Evolutionary conservation across 2,888 invertebrate species (phyloP).

Genomic region (Spodoptera picta): DNA sequence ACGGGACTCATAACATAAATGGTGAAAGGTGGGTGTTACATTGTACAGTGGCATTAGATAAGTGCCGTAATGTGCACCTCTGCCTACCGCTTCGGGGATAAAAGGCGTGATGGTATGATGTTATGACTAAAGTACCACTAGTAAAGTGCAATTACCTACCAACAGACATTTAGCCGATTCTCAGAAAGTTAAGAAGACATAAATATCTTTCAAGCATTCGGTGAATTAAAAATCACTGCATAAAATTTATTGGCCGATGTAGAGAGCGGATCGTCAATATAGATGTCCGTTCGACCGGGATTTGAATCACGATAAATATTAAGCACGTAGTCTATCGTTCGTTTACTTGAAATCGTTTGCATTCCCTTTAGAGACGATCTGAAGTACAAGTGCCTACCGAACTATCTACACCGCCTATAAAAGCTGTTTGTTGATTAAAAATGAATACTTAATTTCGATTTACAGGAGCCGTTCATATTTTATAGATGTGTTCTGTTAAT

Average conservation of each 20-base stretch:
- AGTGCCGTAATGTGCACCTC: too few relatives aligned
- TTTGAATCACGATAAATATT: conserved; percentile 9
- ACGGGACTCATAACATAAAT: too few relatives aligned
- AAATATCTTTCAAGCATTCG: neutral
- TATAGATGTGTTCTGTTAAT: conserved; percentile 30
- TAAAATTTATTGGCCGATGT: conserved; percentile 5
- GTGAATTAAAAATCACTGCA: conserved; percentile 7
- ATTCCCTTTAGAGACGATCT: conserved; percentile 25
- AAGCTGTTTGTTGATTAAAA: conserved; percentile 40
- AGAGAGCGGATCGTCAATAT: conserved; percentile 2
- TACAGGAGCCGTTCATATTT: conserved; percentile 32
- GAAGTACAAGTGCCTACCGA: conserved; percentile 9
- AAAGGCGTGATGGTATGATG: too few relatives aligned
- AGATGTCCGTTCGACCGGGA: neutral
- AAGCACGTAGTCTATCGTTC: conserved; percentile 1
- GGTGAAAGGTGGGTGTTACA: too few relatives aligned
- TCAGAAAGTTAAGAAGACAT: neutral
- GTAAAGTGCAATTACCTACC: too few relatives aligned
- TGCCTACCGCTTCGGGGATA: too few relatives aligned
- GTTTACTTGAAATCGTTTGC: conserved; percentile 16
- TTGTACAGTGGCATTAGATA: too few relatives aligned
- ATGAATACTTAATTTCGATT: conserved; percentile 45
- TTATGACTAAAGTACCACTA: too few relatives aligned
- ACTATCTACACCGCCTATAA: conserved; percentile 28
- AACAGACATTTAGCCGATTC: too few relatives aligned